Evolutionary conservation across 2,888 invertebrate species (phyloP), one percentile per base, ranked within the genome.

Genomic region (Dilophus febrilis): DNA sequence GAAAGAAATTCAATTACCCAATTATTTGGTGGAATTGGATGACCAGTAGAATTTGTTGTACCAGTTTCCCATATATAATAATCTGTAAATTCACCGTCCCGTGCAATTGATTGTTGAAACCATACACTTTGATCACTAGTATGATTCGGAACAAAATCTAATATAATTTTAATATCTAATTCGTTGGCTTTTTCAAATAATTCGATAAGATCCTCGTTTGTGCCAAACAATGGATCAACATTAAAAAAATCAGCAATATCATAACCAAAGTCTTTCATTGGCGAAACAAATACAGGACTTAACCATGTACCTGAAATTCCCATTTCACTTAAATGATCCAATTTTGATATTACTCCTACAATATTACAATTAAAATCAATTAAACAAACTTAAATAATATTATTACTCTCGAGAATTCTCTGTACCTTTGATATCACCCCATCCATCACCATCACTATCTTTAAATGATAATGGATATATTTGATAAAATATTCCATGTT

Each of bases 401-500:
- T 8, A 16, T n/a, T 26, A 14, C 6, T 10, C 16, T 43, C 16
- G 4, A 13, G n/a, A 28, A 28, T 35, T 31, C 16, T 27, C n/a
- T 53, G 40, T 54, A 67, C 71, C 71, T 46, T 65, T 66, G 2
- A 73, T 48, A 51, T 73, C 73, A 2, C 73, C 72, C 14, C 80
- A 64, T 1, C 87, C 87, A 59, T 85, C 80, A 2, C 74, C 76
- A 53, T 82, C 61, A 41, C 76, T 74, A 55, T 91, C 90, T 58
- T 71, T 71, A 59, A 83, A 88, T 5, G 85, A 81, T 48, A 79
- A 70, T 1, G 83, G 77, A 53, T 82, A 81, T 37, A 85, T 75
- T 56, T 87, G 83, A 59, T 90, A 88, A 50, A 83, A 71, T 12
- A 60, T 68, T 2, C 77, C 72, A 10, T 72, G 74, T 50, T 80